Evolutionary conservation across 2,888 invertebrate species (phyloP).

Genomic region (Phengaris arion): DNA sequence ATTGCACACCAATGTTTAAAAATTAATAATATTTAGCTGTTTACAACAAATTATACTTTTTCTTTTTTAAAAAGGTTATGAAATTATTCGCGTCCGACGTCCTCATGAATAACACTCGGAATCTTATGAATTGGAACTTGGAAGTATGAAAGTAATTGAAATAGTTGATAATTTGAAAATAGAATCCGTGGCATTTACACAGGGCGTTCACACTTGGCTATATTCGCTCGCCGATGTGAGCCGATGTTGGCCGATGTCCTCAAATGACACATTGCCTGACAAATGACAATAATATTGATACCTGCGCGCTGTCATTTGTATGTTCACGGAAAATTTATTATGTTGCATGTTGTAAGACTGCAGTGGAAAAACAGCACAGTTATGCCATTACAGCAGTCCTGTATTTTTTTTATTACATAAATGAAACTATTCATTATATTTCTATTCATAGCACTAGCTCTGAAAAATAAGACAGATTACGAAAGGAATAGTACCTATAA

Average conservation of each 20-base stretch:
- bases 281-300: conserved; percentile 47
- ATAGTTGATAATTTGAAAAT: conserved; percentile 20
- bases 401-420: too few species aligned
- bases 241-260: conserved; percentile 40
- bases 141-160: conserved; percentile 14
- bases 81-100: neutral
- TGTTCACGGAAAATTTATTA: neutral
- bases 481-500: too few species aligned
- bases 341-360: neutral
- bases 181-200: conserved; percentile 8
- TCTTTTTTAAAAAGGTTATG: too few species aligned
- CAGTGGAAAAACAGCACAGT: neutral
- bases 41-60: too few species aligned
- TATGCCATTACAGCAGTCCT: too few species aligned
- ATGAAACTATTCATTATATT: too few species aligned
- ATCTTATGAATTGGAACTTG: neutral
- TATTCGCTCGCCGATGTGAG: neutral
- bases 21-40: too few species aligned
- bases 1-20: too few species aligned
- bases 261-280: conserved; percentile 41
- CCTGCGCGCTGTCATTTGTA: neutral
- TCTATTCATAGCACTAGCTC: too few species aligned
- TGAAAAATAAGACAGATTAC: too few species aligned
- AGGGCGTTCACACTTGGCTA: conserved; percentile 19
- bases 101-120: neutral